phyloP scores from a whole-genome alignment of 92 coral and sea anemone genomes.

The Anthopleura xanthogrammica region DNA sequence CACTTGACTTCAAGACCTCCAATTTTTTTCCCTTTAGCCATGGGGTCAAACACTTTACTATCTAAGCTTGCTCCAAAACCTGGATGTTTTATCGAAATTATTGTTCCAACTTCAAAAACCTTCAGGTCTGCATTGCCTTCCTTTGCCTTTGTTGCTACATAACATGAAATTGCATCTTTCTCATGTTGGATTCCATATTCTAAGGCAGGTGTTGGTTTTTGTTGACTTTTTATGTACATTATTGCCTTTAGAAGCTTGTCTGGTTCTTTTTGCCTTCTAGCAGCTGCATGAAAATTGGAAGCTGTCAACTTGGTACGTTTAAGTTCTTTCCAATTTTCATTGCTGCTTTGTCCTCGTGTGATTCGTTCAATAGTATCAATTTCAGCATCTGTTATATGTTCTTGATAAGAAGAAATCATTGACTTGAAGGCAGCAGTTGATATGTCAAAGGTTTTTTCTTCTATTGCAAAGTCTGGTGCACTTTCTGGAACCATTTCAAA shows the following conservation, averaged over 20 bases:
- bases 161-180: constrained; percentile 18
- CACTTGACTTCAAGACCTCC: constrained; percentile 44
- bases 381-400: constrained; percentile 19
- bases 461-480: neutral
- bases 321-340: constrained; percentile 18
- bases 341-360: constrained; percentile 10
- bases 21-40: constrained; percentile 14
- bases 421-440: constrained; percentile 9
- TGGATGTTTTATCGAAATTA: constrained; percentile 22
- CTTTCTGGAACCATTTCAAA: constrained; percentile 24
- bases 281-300: constrained; percentile 29
- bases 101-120: constrained; percentile 34
- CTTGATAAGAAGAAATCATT: constrained; percentile 17
- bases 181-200: constrained; percentile 34
- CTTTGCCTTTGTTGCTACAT: constrained; percentile 10
- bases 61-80: constrained; percentile 41
- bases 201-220: neutral
- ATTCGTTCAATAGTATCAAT: constrained; percentile 6
- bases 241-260: constrained; percentile 16
- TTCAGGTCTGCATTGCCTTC: constrained; percentile 8
- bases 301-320: constrained; percentile 16
- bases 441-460: neutral
- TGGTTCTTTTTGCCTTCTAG: constrained; percentile 27
- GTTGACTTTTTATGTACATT: constrained; percentile 8
- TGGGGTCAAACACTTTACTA: constrained; percentile 35